Evolutionary conservation across 30 jellyfish, hydroid and myxozoan genomes (phyloP), one percentile per base, ranked within the genome.

Genomic region (Aurelia aurita): DNA sequence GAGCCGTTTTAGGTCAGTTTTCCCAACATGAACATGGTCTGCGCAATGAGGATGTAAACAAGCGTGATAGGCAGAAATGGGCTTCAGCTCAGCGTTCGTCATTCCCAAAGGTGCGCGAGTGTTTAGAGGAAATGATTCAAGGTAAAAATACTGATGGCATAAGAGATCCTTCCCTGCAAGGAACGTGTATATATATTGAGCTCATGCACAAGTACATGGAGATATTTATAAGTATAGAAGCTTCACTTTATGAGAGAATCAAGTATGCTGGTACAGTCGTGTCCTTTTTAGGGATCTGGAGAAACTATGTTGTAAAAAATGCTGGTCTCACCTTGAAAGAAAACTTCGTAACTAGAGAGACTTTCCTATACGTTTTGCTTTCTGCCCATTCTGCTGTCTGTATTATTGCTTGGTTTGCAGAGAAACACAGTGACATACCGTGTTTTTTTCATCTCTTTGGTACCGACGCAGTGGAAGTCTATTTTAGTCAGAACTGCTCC

Each of bases 271-370:
- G 81, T 27, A 23, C n/a, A 55, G 87, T 70, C 18, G 87, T 72
- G 63, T 6, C 65, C 22, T 83, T 84, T 72, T 53, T 84, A 23
- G 93, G 93, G 23, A 71, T 84, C 0, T 32, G 88, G 92, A 47
- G 86, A 68, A 82, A 82, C 35, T 82, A 18, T 23, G 77, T 82
- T 12, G 55, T 31, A 12, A 46, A 5, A n/a, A 18, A 29, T 28
- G 55, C 72, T 5, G 62, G 31, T 14, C 72, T 72, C 25, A 59
- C 21, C 21, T 28, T 84, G 80, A 72, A 84, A 54, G 62, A 71
- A 54, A 84, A 69, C 34, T 84, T 70, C 63, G 5, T 71, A 35
- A 55, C 80, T 3, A 55, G 81, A 71, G 81, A 59, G 58, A 55
- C 71, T 8, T 84, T 69, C 60, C 61, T 9, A 27, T 88, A 84